Conservation (phyloP, 2,888 invertebrate genomes). For the Volucella zonaria region DNA sequence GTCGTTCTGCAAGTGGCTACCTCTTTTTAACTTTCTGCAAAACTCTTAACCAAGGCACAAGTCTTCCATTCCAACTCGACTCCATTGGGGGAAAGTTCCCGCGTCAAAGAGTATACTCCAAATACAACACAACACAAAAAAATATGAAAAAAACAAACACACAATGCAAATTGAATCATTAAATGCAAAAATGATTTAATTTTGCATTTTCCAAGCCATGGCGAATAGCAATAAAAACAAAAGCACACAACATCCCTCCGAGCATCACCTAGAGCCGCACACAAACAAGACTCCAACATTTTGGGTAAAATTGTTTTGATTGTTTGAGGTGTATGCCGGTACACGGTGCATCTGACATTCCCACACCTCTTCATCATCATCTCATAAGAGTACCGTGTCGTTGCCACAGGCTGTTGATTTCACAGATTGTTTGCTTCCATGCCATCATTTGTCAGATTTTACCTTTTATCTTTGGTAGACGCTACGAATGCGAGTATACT, state of each 20-base stretch:
- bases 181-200: slow-evolving; percentile 68
- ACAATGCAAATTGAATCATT: slow-evolving; percentile 69
- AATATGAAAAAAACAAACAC: slow-evolving; percentile 15
- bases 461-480: neutral
- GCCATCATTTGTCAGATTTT: slow-evolving; percentile 57
- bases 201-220: slow-evolving; percentile 45
- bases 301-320: slow-evolving; percentile 31
- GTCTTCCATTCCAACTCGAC: slow-evolving; percentile 23
- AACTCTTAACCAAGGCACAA: slow-evolving; percentile 35
- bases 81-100: slow-evolving; percentile 59
- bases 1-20: slow-evolving; percentile 33
- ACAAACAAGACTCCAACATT: neutral
- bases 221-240: slow-evolving; percentile 29
- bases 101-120: neutral
- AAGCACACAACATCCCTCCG: neutral
- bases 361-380: slow-evolving; percentile 31
- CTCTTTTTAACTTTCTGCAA: slow-evolving; percentile 41
- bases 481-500: neutral
- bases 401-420: slow-evolving; percentile 59
- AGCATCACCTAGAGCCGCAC: neutral
- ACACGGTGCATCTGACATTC: slow-evolving; percentile 15
- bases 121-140: neutral
- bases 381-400: neutral
- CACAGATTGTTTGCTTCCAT: slow-evolving; percentile 59
- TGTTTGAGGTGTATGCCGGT: slow-evolving; percentile 21